phyloP scores from a whole-genome alignment of 1,140 invertebrate species.

The Heliconius nattereri region DNA sequence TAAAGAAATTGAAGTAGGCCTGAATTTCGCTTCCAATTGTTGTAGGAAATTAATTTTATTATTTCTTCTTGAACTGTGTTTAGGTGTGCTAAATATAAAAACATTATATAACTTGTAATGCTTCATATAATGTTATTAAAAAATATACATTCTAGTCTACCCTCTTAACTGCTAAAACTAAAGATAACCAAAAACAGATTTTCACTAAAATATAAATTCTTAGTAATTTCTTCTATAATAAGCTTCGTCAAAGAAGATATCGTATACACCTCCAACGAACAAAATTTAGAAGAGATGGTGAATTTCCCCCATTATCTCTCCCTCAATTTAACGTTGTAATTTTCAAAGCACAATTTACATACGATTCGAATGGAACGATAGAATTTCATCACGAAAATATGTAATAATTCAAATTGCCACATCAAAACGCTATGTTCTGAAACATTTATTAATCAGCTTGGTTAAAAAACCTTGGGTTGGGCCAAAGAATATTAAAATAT shows the following conservation, averaged over 20 bases:
- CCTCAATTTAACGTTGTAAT: background rate
- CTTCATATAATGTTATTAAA: no score
- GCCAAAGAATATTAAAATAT: background rate
- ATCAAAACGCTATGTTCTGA: conserved; percentile 1
- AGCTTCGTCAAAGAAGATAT: background rate
- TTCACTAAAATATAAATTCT: background rate
- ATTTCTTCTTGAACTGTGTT: no score
- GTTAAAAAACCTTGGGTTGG: background rate
- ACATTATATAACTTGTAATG: no score
- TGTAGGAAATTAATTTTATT: background rate
- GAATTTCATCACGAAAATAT: conserved; percentile 2
- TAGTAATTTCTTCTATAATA: background rate
- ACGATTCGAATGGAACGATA: conserved; percentile 1
- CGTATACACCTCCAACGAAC: background rate
- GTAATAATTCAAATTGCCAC: conserved; percentile 4
- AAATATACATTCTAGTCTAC: no score
- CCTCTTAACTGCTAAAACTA: no score
- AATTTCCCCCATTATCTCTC: background rate
- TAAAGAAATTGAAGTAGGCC: no score
- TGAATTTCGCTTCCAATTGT: no score
- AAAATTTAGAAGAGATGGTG: background rate
- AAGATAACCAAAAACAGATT: no score
- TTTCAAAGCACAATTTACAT: conserved; percentile 6
- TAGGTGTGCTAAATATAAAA: no score
- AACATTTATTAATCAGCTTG: background rate